Percentiles rank a stretch among this genome's conserved stretches.
These are phyloP conservation scores for Morus bassanus DNA, from an alignment of 2,797 vertebrate species.

Conservation along the genomic window DNA sequence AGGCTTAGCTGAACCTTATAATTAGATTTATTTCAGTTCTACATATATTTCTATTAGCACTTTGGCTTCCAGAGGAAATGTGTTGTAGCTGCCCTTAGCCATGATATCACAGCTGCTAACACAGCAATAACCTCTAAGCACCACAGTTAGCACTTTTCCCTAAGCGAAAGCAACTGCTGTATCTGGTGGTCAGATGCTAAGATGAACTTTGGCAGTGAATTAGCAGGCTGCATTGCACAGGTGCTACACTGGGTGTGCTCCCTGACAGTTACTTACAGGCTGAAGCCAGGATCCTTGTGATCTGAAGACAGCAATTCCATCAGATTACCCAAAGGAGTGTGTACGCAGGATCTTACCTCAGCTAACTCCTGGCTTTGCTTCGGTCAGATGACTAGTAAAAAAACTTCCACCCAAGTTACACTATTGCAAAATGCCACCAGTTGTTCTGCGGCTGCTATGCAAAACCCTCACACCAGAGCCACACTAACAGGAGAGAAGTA, in stretches of 20 bases:
- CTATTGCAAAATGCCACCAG: accelerated
- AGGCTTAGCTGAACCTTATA: background rate
- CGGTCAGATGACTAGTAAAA: background rate
- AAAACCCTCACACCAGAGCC: background rate
- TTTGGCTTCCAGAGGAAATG: background rate
- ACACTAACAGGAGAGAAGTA: background rate
- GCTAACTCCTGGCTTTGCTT: background rate
- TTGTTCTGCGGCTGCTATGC: background rate
- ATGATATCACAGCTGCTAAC: background rate
- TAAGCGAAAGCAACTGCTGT: background rate
- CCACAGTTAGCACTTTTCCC: background rate
- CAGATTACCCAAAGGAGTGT: background rate
- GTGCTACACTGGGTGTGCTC: background rate
- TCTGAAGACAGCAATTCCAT: background rate
- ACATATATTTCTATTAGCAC: background rate
- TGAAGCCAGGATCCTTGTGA: background rate
- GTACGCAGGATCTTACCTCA: background rate
- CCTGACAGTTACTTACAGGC: background rate
- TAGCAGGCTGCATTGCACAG: background rate
- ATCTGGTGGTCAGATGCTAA: background rate
- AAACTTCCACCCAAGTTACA: background rate
- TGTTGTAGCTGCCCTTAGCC: background rate
- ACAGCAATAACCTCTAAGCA: background rate
- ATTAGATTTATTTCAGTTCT: background rate
- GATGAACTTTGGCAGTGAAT: background rate